Evolutionary conservation across 2,113 vertebrate species (phyloP).

Genomic region (Platichthys flesus): DNA sequence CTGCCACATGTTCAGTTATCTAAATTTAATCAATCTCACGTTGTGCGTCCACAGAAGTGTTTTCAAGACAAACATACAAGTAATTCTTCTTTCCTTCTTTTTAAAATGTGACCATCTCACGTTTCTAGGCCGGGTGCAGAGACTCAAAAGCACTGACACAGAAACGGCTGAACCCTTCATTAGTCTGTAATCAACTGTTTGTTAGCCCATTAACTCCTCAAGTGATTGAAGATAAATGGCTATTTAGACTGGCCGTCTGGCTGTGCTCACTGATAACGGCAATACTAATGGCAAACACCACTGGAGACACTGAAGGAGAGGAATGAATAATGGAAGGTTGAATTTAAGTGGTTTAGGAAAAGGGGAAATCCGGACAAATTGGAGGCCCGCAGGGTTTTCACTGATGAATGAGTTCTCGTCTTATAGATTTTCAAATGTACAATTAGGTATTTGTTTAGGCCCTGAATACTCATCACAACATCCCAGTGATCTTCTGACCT

Average conservation of each 20-base stretch:
- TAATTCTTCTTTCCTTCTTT: background rate
- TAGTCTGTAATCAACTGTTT: constrained; percentile 43
- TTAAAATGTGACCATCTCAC: background rate
- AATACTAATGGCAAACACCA: constrained; percentile 47
- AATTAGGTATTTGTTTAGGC: background rate
- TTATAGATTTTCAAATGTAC: background rate
- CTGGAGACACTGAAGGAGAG: constrained; percentile 19
- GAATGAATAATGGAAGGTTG: constrained; percentile 31
- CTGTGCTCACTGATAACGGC: constrained; percentile 64
- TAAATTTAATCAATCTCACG: background rate
- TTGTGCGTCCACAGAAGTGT: background rate
- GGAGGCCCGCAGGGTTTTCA: constrained; percentile 18
- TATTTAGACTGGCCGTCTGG: constrained; percentile 60
- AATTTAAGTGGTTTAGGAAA: constrained; percentile 46
- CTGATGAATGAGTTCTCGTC: constrained; percentile 3
- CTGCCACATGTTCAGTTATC: background rate
- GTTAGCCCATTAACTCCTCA: constrained; percentile 48
- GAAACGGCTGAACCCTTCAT: constrained; percentile 38
- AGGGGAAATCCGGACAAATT: constrained; percentile 44
- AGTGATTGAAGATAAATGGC: constrained; percentile 56
- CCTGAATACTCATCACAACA: background rate
- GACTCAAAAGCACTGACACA: constrained; percentile 13
- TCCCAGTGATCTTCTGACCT: background rate
- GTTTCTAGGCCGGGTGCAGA: background rate
- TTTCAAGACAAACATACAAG: background rate